These are phyloP conservation scores for Cottoperca gobio DNA, from an alignment of 2,797 vertebrate species.

Conservation along the genomic window DNA sequence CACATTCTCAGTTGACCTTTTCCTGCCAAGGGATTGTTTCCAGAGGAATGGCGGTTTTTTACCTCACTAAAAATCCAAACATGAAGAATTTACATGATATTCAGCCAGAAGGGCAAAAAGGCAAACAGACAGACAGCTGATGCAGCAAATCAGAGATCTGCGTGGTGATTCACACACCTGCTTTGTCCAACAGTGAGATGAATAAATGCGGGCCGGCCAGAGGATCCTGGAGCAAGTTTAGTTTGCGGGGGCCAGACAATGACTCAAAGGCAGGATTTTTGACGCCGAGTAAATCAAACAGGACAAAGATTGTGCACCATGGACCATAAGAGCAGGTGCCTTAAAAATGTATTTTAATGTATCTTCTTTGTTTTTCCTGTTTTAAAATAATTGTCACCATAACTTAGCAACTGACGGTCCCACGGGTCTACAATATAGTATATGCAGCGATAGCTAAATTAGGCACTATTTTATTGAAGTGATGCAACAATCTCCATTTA, in stretches of 20 bases:
- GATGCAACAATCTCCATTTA: background rate
- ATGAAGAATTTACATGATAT: slow-evolving; percentile 53
- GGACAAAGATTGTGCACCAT: slow-evolving; percentile 40
- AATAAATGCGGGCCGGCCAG: slow-evolving; percentile 49
- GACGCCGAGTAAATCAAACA: slow-evolving; percentile 56
- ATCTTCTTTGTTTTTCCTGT: slow-evolving; percentile 20
- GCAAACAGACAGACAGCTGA: slow-evolving; percentile 55
- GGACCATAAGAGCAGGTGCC: slow-evolving; percentile 47
- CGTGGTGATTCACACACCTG: slow-evolving; percentile 64
- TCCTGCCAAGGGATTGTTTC: slow-evolving; percentile 59
- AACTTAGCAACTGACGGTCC: background rate
- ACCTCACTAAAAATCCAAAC: slow-evolving; percentile 66
- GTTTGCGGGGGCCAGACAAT: slow-evolving; percentile 50
- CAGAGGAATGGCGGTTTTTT: slow-evolving; percentile 52
- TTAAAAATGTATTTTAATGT: slow-evolving; percentile 33
- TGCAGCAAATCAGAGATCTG: slow-evolving; percentile 50
- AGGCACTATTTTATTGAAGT: background rate
- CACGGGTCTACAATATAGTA: background rate
- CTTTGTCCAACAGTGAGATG: slow-evolving; percentile 52
- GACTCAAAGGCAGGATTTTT: slow-evolving; percentile 67
- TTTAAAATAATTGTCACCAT: slow-evolving; percentile 8
- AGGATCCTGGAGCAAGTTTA: slow-evolving; percentile 54
- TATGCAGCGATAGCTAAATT: background rate
- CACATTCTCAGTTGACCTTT: slow-evolving; percentile 67
- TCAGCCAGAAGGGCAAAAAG: slow-evolving; percentile 57